Evolutionary conservation across 1,140 invertebrate species (phyloP).

Genomic region (Trichonephila clavata): DNA sequence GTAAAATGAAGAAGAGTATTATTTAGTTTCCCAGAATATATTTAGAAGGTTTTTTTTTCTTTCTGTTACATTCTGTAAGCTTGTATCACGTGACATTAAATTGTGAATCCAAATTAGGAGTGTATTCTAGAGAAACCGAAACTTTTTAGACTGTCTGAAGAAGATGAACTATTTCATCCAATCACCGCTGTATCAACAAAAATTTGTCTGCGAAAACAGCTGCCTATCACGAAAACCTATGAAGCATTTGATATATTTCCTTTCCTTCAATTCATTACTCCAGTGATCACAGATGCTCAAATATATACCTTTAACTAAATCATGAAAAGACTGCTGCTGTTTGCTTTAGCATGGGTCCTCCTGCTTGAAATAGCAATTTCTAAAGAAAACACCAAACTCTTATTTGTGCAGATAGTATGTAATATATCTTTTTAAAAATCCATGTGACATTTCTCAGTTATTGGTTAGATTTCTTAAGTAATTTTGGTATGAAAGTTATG

Average conservation of each 20-base stretch:
- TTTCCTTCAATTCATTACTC: background rate
- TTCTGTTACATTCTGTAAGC: too few relatives aligned
- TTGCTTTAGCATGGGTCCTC: background rate
- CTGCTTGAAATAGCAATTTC: background rate
- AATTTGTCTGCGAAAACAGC: constrained; percentile 29
- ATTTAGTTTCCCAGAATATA: too few relatives aligned
- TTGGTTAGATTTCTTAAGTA: background rate
- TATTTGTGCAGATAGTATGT: constrained; percentile 33
- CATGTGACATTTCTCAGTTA: background rate
- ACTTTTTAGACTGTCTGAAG: background rate
- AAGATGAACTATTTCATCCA: background rate
- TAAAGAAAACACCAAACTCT: constrained; percentile 16
- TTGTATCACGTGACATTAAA: too few relatives aligned
- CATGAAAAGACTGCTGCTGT: background rate
- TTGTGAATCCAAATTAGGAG: too few relatives aligned
- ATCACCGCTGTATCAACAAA: background rate
- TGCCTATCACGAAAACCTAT: background rate
- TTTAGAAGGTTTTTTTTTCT: too few relatives aligned
- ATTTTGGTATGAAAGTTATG: background rate
- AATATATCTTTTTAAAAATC: background rate
- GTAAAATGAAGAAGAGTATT: too few relatives aligned
- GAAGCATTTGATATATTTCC: background rate
- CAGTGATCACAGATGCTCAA: background rate
- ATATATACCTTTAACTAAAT: background rate
- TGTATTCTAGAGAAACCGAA: too few relatives aligned